Conservation (phyloP, 2,113 vertebrate species). For the Hippocampus mohnikei region DNA sequence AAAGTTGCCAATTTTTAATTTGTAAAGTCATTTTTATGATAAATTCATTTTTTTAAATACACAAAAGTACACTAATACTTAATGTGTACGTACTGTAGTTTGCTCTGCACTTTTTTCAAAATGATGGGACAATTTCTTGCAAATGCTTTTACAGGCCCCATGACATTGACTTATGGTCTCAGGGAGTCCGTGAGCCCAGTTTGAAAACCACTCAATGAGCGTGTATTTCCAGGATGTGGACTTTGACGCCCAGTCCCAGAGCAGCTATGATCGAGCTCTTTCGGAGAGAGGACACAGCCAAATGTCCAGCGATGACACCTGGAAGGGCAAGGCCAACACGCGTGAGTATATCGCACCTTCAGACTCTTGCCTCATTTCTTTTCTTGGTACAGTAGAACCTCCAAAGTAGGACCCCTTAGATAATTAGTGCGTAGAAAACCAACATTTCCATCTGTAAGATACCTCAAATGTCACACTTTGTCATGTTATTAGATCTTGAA, state of each 20-base stretch:
- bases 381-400: background rate
- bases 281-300: slow-evolving; percentile 95
- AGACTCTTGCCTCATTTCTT: background rate
- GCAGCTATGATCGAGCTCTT: slow-evolving; percentile 89
- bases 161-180: background rate
- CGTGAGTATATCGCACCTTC: slow-evolving; percentile 40
- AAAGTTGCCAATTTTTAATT: no score
- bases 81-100: background rate
- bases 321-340: slow-evolving; percentile 83
- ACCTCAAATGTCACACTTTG: no score
- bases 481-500: no score
- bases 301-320: slow-evolving; percentile 92
- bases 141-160: background rate
- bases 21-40: no score
- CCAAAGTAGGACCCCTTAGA: background rate
- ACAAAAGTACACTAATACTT: background rate
- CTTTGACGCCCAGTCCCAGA: slow-evolving; percentile 88
- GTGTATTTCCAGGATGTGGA: slow-evolving; percentile 81
- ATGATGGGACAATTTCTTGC: background rate
- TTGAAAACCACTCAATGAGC: background rate
- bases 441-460: background rate
- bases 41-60: no score
- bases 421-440: background rate
- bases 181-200: background rate
- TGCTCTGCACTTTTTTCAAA: background rate